These are phyloP conservation scores for Alcedo quadribrachys DNA, from an alignment of 2,797 vertebrate species.

Conservation along the genomic window DNA sequence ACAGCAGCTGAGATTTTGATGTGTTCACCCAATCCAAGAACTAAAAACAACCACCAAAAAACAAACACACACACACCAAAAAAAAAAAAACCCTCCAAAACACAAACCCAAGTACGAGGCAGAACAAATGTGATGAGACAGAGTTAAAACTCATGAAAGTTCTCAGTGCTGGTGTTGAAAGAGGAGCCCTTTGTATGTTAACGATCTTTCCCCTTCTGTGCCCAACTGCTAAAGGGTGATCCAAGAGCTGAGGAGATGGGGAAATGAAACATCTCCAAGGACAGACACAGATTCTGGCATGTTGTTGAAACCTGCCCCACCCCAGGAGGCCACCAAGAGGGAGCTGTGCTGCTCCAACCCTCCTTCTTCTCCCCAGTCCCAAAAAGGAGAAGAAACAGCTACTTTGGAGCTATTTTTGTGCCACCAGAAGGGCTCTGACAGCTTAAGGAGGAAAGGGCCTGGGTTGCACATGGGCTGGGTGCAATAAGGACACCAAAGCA, in stretches of 20 bases:
- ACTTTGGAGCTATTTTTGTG: not conserved
- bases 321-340: constrained; percentile 9
- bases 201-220: constrained; percentile 26
- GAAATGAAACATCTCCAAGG: constrained; percentile 23
- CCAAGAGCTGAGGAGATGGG: not conserved
- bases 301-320: not conserved
- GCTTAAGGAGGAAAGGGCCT: not conserved
- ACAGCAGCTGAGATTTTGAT: not conserved
- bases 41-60: not conserved
- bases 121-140: constrained; percentile 12
- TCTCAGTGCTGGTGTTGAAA: not conserved
- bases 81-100: too few relatives aligned
- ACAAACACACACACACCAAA: too few relatives aligned
- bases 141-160: not conserved
- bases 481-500: not conserved
- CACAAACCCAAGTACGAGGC: not conserved
- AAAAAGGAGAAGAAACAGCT: not conserved
- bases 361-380: not conserved
- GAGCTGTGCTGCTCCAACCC: not conserved
- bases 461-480: not conserved
- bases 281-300: not conserved
- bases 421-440: not conserved
- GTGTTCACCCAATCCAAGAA: not conserved
- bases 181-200: constrained; percentile 47
- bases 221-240: constrained; percentile 25